Evolutionary conservation across 2,113 vertebrate species (phyloP).

Genomic region (Oxyruncus cristatus): DNA sequence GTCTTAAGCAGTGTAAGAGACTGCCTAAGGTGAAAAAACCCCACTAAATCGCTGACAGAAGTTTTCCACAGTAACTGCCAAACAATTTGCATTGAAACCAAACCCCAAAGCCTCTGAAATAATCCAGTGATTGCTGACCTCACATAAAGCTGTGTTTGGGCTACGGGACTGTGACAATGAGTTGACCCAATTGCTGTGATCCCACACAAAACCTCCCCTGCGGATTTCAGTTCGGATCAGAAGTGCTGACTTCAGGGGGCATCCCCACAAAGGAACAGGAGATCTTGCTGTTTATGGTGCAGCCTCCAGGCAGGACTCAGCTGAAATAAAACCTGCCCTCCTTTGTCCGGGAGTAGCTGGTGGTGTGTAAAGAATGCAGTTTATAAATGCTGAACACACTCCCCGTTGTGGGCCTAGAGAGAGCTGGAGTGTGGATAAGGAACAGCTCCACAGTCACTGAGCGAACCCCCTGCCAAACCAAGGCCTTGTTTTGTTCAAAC

Average conservation of each 20-base stretch:
- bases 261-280: background rate
- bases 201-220: background rate
- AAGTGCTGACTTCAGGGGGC: background rate
- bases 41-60: background rate
- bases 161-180: background rate
- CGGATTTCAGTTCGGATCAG: background rate
- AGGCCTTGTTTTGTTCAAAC: conserved; percentile 8
- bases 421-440: background rate
- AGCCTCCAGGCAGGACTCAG: background rate
- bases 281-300: background rate
- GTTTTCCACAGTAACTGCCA: background rate
- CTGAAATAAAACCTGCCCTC: background rate
- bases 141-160: background rate
- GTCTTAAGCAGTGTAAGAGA: background rate
- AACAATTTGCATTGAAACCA: background rate
- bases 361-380: background rate
- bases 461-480: background rate
- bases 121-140: background rate
- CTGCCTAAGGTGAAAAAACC: background rate
- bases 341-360: background rate
- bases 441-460: background rate
- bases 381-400: background rate
- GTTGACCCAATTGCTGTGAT: background rate
- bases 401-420: background rate
- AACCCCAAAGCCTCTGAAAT: background rate